A percentile compares a stretch with the other conserved stretches of the same genome.
Evolutionary conservation across 2,797 vertebrate species (phyloP).

Genomic region (Epinephelus awoara): DNA sequence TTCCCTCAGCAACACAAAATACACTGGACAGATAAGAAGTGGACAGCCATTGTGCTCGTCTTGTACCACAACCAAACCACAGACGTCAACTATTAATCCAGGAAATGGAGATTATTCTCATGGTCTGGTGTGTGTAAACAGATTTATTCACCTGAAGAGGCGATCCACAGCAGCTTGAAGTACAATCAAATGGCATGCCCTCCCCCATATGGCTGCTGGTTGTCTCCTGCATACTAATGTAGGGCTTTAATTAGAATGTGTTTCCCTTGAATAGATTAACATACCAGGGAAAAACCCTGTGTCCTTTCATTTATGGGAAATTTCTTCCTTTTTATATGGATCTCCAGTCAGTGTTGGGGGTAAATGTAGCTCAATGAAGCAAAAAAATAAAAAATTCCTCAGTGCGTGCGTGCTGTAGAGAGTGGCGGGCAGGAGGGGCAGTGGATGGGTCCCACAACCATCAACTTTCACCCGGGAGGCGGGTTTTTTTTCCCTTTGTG

Average conservation of each 20-base stretch:
- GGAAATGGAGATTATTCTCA: not conserved
- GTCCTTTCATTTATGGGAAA: too few relatives aligned
- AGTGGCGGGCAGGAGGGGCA: too few relatives aligned
- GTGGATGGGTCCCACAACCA: too few relatives aligned
- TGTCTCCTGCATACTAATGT: constrained; percentile 35
- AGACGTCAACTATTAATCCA: not conserved
- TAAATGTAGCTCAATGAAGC: too few relatives aligned
- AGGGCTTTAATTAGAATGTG: constrained; percentile 18
- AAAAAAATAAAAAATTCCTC: too few relatives aligned
- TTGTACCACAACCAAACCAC: not conserved
- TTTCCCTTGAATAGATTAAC: not conserved
- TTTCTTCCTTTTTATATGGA: too few relatives aligned
- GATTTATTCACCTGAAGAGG: constrained; percentile 20
- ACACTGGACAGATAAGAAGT: not conserved
- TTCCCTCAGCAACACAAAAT: not conserved
- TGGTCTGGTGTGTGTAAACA: constrained; percentile 4
- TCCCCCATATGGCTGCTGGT: constrained; percentile 15
- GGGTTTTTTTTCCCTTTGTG: too few relatives aligned
- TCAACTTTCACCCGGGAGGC: too few relatives aligned
- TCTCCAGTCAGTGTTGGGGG: too few relatives aligned
- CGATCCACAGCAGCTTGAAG: constrained; percentile 19
- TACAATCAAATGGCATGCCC: constrained; percentile 15
- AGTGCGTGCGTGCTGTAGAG: too few relatives aligned
- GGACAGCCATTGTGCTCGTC: not conserved
- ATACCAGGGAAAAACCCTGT: too few relatives aligned